Conservation (phyloP, 2,888 invertebrate species). For the Fragum fragum region DNA sequence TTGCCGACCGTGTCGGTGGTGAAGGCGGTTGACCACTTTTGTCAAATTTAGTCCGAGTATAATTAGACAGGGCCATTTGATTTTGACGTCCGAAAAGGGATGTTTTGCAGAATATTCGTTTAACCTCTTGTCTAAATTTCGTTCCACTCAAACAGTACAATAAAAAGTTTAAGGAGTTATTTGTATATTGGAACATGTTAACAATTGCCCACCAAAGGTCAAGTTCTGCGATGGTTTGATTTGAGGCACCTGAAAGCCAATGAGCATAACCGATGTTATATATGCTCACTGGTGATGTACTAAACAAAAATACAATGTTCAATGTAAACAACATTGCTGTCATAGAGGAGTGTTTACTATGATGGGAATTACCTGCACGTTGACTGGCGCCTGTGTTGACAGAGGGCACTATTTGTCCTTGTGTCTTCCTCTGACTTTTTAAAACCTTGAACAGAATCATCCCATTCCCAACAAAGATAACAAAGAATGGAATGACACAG, state of each 20-base stretch:
- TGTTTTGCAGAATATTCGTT: slow-evolving; percentile 41
- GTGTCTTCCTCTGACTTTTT: slow-evolving; percentile 57
- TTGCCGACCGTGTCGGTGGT: not conserved
- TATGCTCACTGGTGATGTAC: slow-evolving; percentile 75
- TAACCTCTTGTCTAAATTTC: slow-evolving; percentile 75
- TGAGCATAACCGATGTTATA: slow-evolving; percentile 69
- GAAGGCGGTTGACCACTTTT: not conserved
- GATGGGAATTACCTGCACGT: not conserved
- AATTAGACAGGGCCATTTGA: slow-evolving; percentile 21
- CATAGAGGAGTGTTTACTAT: slow-evolving; percentile 72
- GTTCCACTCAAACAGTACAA: slow-evolving; percentile 80
- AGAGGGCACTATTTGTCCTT: slow-evolving; percentile 31
- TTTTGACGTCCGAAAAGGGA: not conserved
- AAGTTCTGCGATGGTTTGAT: slow-evolving; percentile 33
- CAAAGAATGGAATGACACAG: slow-evolving; percentile 75
- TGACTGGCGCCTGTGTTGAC: not conserved
- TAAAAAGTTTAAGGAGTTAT: slow-evolving; percentile 78
- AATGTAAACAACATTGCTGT: slow-evolving; percentile 75
- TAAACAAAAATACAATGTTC: slow-evolving; percentile 75
- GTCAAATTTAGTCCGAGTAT: slow-evolving; percentile 40
- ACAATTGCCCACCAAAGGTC: slow-evolving; percentile 73
- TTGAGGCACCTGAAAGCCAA: slow-evolving; percentile 46
- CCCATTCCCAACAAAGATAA: slow-evolving; percentile 76
- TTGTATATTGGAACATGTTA: slow-evolving; percentile 79
- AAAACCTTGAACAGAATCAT: slow-evolving; percentile 74